Base-by-base conservation (phyloP, 2,113 vertebrate genomes). In the Irena cyanogastra region DNA sequence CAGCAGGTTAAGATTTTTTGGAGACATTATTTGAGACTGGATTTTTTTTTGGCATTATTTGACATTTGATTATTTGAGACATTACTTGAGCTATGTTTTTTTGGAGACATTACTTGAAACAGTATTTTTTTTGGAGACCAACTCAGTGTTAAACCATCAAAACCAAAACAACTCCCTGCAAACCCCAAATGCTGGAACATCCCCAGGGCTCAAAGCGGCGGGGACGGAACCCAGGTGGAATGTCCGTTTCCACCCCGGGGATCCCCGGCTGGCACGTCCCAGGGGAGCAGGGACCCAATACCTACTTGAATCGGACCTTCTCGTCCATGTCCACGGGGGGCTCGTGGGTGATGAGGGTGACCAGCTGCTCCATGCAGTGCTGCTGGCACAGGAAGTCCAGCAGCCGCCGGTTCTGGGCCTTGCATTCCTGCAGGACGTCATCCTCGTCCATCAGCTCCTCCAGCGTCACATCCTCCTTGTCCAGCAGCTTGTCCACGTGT, bases 271-370 rank as follows among this genome's bases (percentile, higher is more conserved):
- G 83, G 52, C 61, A 3, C 2, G 27, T 3, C 21, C 56, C 11
- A 2, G 31, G 66, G 37, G 8, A 45, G 49, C 65, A 80, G 76
- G 57, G 19, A 4, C 2, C 57, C 87, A 72, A 86, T 80, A 98
- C 99, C 97, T 98, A 99, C 99, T 99, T 99, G 97, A 99, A 99
- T 94, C 99, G 99, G 94, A 99, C 98, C 97, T 98, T 99, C 98
- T 99, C 99, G 33, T 99, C 99, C 97, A 99, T 97, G 89, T 99
- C 99, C 90, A 97, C 64, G 1, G 99, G 98, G 1, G 99, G 99
- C 93, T 99, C 99, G 82, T 98, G 99, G 7, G 99, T 99, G 97
- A 99, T 99, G 93, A 99, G 98, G 93, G 70, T 97, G 96, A 99
- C 98, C 96, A 99, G 98, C 97, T 99, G 98, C 97, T 99, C 98